Conservation (phyloP, 2,113 vertebrate genomes). For the Phasianus colchicus region DNA sequence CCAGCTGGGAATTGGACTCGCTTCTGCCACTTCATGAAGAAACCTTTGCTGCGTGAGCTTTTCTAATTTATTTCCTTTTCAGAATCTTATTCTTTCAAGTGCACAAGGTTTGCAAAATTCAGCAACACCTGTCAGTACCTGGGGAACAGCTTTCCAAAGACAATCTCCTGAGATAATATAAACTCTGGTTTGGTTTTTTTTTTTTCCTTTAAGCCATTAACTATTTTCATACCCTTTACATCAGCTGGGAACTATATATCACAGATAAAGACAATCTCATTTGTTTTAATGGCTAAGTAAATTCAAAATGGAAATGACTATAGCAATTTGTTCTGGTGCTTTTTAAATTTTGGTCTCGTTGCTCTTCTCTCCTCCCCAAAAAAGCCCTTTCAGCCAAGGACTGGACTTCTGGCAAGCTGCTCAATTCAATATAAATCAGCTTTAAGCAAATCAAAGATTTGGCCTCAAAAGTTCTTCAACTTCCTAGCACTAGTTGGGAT, state of each 20-base stretch:
- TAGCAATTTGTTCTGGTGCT: constrained; percentile 12
- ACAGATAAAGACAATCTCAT: constrained; percentile 57
- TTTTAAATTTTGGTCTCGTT: not conserved
- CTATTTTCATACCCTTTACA: constrained; percentile 46
- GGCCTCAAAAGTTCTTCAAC: not conserved
- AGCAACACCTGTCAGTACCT: constrained; percentile 10
- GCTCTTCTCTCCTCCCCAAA: not conserved
- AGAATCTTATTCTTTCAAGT: constrained; percentile 1
- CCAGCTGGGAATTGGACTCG: not conserved
- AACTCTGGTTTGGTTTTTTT: constrained; percentile 53
- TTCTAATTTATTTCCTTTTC: constrained; percentile 5
- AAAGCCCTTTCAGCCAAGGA: not conserved
- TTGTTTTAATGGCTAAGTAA: constrained; percentile 59
- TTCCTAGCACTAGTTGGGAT: not conserved
- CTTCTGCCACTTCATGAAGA: not conserved
- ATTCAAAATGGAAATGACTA: constrained; percentile 64
- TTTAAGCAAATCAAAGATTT: not conserved
- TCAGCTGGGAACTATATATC: constrained; percentile 58
- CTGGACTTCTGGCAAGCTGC: not conserved
- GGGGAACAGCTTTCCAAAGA: constrained; percentile 45
- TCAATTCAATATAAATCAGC: not conserved
- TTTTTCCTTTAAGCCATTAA: constrained; percentile 51
- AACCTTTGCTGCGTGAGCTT: not conserved
- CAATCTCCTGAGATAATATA: constrained; percentile 34
- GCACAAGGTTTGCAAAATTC: constrained; percentile 34